Percentiles rank a stretch among this genome's conserved stretches.
phyloP scores from a whole-genome alignment of 2,888 invertebrate species.

The Dynastes tityus region DNA sequence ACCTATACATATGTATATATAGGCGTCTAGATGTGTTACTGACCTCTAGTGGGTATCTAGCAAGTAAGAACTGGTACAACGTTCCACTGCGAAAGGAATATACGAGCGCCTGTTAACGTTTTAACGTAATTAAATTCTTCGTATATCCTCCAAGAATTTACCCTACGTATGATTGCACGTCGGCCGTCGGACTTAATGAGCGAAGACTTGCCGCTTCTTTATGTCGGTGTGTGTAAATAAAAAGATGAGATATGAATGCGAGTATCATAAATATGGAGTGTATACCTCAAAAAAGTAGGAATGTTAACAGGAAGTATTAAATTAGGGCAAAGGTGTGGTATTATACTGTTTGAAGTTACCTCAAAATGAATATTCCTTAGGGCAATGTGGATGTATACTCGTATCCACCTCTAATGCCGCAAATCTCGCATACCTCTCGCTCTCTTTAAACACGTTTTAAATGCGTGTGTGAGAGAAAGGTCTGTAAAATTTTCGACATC shows the following conservation, averaged over 20 bases:
- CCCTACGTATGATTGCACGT: slow-evolving; percentile 32
- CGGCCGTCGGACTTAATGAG: slow-evolving; percentile 36
- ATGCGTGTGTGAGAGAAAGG: no score
- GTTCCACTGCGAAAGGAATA: slow-evolving; percentile 26
- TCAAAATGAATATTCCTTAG: slow-evolving; percentile 10
- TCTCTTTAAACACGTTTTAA: no score
- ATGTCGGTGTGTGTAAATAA: slow-evolving; percentile 16
- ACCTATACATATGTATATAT: slow-evolving; percentile 6
- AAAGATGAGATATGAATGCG: slow-evolving; percentile 38
- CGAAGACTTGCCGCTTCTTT: slow-evolving; percentile 30
- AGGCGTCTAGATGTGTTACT: slow-evolving; percentile 20
- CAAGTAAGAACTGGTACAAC: slow-evolving; percentile 32
- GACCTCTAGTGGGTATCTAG: slow-evolving; percentile 31
- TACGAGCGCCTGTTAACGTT: slow-evolving; percentile 39
- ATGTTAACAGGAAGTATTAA: slow-evolving; percentile 10
- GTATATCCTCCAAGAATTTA: slow-evolving; percentile 43
- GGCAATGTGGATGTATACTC: no score
- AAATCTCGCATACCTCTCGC: no score
- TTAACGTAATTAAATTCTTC: slow-evolving; percentile 43
- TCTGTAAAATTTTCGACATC: no score
- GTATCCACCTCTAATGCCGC: no score
- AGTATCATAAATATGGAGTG: slow-evolving; percentile 30
- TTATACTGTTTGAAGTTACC: slow-evolving; percentile 8
- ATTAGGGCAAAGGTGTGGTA: slow-evolving; percentile 28
- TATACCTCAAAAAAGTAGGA: background rate